Evolutionary conservation across 1,140 invertebrate genomes (phyloP), one percentile per base, ranked within the genome.

Genomic region (Antheraea mylitta): DNA sequence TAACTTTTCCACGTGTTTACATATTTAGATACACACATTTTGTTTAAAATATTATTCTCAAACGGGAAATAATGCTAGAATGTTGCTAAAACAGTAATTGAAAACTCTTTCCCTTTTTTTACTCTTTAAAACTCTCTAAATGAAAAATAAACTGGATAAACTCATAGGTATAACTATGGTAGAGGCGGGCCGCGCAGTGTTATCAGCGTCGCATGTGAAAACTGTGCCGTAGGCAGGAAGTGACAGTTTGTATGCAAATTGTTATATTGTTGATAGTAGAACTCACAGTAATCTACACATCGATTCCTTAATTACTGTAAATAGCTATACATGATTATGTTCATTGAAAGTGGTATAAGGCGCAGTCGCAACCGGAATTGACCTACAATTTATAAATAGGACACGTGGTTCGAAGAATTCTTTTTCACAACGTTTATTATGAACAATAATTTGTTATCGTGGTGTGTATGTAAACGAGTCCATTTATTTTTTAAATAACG

Each of bases 171-270:
- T 53, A 53, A 53, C 9, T 53, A 61, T 61, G 30, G 60, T 0
- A 61, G 19, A 61, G 18, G 9, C 8, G 9, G 58, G 58, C 30
- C 60, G 18, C 60, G 13, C 4, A 10, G 19, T 36, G 60, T 36
- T 61, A 61, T 61, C 77, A 78, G 82, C 83, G 83, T 86, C 83
- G 73, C 71, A 75, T 81, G 76, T 86, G 76, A 80, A 86, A 85
- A 81, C 74, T 86, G 73, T 86, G 85, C 74, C 84, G 77, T 76
- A 74, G 76, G 75, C 84, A 83, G 83, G 85, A 89, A 87, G 80
- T 80, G 82, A 79, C 80, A 79, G 77, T 84, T 78, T 75, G 70
- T 66, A 78, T 78, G 78, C 71, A 78, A 79, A 82, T 77, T 74
- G 60, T 22, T 76, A 71, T 60, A 74, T 64, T 67, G 37, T 42